Percentiles rank a stretch among this genome's conserved stretches.
Conservation (phyloP, 2,797 vertebrate genomes). For the Rhyacichthys aspro region DNA sequence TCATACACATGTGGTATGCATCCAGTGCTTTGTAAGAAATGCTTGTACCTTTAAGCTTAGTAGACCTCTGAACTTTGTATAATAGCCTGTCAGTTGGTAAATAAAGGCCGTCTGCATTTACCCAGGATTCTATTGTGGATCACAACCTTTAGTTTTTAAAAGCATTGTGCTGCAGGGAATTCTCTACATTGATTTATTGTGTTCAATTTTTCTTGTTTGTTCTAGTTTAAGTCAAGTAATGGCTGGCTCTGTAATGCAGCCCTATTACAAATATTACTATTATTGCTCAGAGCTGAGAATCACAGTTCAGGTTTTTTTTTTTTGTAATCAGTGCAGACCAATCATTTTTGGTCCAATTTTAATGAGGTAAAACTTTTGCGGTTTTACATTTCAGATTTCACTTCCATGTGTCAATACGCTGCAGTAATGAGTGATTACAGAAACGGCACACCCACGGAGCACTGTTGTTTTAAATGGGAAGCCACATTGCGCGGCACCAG, state of each 20-base stretch:
- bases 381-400: slow-evolving; percentile 1
- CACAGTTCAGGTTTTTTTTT: slow-evolving; percentile 7
- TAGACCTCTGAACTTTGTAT: slow-evolving; percentile 26
- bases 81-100: slow-evolving; percentile 19
- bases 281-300: not conserved
- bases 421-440: slow-evolving; percentile 11
- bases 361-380: not conserved
- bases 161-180: too few species aligned
- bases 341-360: not conserved
- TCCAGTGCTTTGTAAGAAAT: not conserved
- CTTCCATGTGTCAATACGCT: not conserved
- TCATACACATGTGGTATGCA: not conserved
- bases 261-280: not conserved
- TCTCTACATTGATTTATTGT: too few species aligned
- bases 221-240: not conserved
- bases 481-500: slow-evolving; percentile 1
- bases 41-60: slow-evolving; percentile 5
- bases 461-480: slow-evolving; percentile 17
- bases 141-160: slow-evolving; percentile 3
- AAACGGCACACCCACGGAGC: slow-evolving; percentile 1
- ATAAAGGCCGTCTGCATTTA: slow-evolving; percentile 3
- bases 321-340: not conserved
- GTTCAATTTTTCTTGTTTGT: too few species aligned
- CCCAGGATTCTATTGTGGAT: not conserved
- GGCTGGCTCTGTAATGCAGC: too few species aligned